Evolutionary conservation across 2,888 invertebrate species (phyloP).

Genomic region (Leptinotarsa juncta): DNA sequence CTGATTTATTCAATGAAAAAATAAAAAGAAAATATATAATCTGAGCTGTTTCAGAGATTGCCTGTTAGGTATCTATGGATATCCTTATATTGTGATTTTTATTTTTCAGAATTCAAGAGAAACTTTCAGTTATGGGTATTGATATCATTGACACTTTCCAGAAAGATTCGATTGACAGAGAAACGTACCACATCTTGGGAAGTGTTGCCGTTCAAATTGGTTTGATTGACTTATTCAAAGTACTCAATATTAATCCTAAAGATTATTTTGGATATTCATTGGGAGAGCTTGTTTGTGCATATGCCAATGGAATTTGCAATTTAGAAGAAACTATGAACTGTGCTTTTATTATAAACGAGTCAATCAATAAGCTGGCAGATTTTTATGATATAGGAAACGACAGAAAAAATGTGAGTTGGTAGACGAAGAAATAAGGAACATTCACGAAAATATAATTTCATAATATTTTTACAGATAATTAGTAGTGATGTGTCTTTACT

Average conservation of each 20-base stretch:
- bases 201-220: conserved; percentile 70
- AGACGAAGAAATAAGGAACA: background rate
- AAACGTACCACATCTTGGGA: conserved; percentile 38
- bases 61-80: no score
- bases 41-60: no score
- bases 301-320: conserved; percentile 88
- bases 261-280: conserved; percentile 77
- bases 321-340: conserved; percentile 83
- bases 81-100: no score
- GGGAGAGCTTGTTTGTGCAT: conserved; percentile 91
- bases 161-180: background rate
- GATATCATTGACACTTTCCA: conserved; percentile 38
- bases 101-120: conserved; percentile 47
- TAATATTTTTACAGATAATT: background rate
- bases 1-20: no score
- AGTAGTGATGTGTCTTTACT: background rate
- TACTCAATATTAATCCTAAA: conserved; percentile 62
- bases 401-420: conserved; percentile 20
- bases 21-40: no score
- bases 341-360: conserved; percentile 66
- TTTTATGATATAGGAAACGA: conserved; percentile 12
- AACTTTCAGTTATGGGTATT: conserved; percentile 38
- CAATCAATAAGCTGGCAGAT: conserved; percentile 26
- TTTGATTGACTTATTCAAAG: conserved; percentile 66
- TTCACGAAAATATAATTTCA: background rate